Evolutionary conservation across 2,888 invertebrate species (phyloP).

Genomic region (Schizaphis graminum): DNA sequence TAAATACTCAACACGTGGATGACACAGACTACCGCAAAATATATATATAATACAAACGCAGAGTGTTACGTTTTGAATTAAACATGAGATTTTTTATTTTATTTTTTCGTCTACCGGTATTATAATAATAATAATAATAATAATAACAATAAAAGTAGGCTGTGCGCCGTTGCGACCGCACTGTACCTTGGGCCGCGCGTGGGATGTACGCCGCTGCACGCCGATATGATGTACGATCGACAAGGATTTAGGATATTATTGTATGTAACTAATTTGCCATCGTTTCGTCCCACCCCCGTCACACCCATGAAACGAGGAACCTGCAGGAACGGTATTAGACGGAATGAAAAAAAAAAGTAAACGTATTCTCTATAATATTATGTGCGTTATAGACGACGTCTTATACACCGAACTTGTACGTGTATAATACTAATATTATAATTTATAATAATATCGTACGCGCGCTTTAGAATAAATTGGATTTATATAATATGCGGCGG

Average conservation of each 20-base stretch:
- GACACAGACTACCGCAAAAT: not conserved
- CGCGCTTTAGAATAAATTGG: constrained; percentile 22
- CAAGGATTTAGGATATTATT: not conserved
- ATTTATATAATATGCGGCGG: constrained; percentile 15
- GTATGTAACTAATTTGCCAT: constrained; percentile 38
- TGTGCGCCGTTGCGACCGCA: not conserved
- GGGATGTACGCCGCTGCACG: not conserved
- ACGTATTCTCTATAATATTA: not conserved
- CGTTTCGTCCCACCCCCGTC: not conserved
- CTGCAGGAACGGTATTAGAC: not conserved
- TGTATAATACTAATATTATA: not conserved
- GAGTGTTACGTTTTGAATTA: constrained; percentile 42
- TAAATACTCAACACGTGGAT: constrained; percentile 24
- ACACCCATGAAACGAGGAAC: not conserved
- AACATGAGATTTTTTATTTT: constrained; percentile 30
- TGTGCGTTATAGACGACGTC: not conserved
- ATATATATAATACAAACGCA: not conserved
- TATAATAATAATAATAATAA: not conserved
- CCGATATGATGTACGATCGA: constrained; percentile 49
- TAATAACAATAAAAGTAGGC: not conserved
- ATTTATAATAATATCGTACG: not conserved
- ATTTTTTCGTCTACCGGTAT: not conserved
- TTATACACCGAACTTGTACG: not conserved
- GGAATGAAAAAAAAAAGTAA: not conserved
- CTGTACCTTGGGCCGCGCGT: not conserved